Conservation (phyloP, 2,797 vertebrate species). For the Gymnoscopelus braueri region DNA sequence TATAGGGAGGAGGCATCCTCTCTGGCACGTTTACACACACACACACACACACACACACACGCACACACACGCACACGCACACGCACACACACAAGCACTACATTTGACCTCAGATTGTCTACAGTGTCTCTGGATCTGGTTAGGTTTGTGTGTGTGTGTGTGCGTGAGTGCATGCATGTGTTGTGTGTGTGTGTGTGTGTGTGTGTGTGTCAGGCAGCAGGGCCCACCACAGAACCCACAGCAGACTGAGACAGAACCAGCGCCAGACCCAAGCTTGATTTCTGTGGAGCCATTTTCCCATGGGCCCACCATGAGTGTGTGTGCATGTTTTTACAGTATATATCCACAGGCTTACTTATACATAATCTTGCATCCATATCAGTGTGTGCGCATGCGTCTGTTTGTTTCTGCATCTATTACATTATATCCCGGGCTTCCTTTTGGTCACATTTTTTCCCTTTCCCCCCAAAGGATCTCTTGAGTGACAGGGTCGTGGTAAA, state of each 20-base stretch:
- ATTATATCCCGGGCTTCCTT: slow-evolving; percentile 21
- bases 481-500: slow-evolving; percentile 17
- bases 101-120: slow-evolving; percentile 56
- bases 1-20: slow-evolving; percentile 21
- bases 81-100: slow-evolving; percentile 12
- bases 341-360: not conserved
- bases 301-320: slow-evolving; percentile 33
- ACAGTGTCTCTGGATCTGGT: slow-evolving; percentile 59
- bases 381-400: slow-evolving; percentile 20
- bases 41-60: not conserved
- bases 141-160: slow-evolving; percentile 23
- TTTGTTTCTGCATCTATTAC: slow-evolving; percentile 18
- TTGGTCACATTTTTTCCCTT: slow-evolving; percentile 12
- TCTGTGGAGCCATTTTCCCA: slow-evolving; percentile 62
- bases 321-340: slow-evolving; percentile 18
- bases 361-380: slow-evolving; percentile 17
- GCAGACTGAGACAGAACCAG: slow-evolving; percentile 60
- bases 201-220: slow-evolving; percentile 34
- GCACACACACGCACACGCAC: not conserved
- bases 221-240: slow-evolving; percentile 66
- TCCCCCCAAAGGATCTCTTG: not conserved
- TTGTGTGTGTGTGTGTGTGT: slow-evolving; percentile 14
- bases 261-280: slow-evolving; percentile 62
- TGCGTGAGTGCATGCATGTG: slow-evolving; percentile 20
- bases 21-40: slow-evolving; percentile 27